These are phyloP conservation scores for Cremastinae sp. DNA, from an alignment of 2,888 invertebrate genomes.

Conservation along the genomic window DNA sequence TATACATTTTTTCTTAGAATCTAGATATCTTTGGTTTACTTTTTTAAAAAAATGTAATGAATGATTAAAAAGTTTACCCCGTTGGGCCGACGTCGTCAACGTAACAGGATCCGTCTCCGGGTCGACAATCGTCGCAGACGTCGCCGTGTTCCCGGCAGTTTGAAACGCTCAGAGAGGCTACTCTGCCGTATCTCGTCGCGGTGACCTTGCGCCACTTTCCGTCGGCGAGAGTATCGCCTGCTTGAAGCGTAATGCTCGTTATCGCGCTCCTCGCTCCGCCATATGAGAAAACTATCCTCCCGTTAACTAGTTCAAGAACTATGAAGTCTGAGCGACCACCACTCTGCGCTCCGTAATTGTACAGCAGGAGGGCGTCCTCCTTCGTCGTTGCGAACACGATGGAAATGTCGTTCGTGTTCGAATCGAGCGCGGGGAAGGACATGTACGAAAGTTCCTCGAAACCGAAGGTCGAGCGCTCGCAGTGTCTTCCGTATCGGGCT, in stretches of 20 bases:
- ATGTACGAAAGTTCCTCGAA: constrained; percentile 95
- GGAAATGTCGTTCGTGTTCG: constrained; percentile 94
- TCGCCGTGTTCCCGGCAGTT: constrained; percentile 93
- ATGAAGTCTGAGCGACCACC: constrained; percentile 96
- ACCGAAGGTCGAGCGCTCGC: constrained; percentile 94
- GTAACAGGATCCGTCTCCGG: constrained; percentile 91
- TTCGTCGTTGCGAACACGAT: constrained; percentile 95
- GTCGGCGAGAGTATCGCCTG: constrained; percentile 86
- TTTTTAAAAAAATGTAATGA: too few species aligned
- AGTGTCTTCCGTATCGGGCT: constrained; percentile 94
- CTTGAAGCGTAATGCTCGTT: constrained; percentile 87
- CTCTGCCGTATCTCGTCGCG: constrained; percentile 93
- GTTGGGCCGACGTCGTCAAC: constrained; percentile 93
- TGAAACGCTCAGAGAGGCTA: constrained; percentile 91
- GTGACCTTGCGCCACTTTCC: constrained; percentile 96
- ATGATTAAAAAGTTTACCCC: constrained; percentile 85
- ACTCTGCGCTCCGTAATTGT: constrained; percentile 94
- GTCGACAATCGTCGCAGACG: constrained; percentile 91
- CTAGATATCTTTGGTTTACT: too few species aligned
- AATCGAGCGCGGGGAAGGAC: constrained; percentile 92
- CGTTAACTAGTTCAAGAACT: constrained; percentile 92
- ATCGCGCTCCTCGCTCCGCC: constrained; percentile 94
- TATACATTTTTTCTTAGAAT: too few species aligned
- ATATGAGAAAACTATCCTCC: constrained; percentile 93
- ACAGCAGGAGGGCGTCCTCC: constrained; percentile 91